Conservation (phyloP, 2,113 vertebrate genomes). For the Nibea albiflora region DNA sequence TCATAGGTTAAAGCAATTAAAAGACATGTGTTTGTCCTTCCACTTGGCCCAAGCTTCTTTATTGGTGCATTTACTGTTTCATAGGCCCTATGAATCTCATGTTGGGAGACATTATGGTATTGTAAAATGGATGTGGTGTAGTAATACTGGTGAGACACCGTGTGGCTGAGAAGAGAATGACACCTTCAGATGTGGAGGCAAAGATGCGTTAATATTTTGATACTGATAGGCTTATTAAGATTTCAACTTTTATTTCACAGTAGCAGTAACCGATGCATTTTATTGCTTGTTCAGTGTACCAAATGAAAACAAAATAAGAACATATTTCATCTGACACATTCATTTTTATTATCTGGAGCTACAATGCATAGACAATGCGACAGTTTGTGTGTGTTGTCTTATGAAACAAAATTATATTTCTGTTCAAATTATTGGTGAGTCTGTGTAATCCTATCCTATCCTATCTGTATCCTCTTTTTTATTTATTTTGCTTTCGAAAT, state of each 20-base stretch:
- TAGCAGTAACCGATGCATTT: neutral
- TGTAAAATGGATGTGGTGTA: slow-evolving; percentile 5
- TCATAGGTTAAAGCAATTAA: slow-evolving; percentile 40
- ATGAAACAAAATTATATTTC: neutral
- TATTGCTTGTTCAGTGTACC: neutral
- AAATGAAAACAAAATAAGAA: neutral
- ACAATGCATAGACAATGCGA: neutral
- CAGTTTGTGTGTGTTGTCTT: neutral
- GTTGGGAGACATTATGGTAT: slow-evolving; percentile 4
- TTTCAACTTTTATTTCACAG: neutral
- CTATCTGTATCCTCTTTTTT: no score
- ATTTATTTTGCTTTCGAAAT: neutral
- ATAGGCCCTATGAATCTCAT: slow-evolving; percentile 13
- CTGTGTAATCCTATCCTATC: neutral
- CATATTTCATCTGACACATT: neutral
- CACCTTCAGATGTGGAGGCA: slow-evolving; percentile 11
- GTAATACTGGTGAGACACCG: slow-evolving; percentile 66
- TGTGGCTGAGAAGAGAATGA: slow-evolving; percentile 62
- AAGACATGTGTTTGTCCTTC: slow-evolving; percentile 34
- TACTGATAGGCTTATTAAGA: neutral
- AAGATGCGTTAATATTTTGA: neutral
- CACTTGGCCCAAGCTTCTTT: slow-evolving; percentile 26
- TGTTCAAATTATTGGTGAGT: neutral
- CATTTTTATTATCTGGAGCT: neutral
- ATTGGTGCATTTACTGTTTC: slow-evolving; percentile 40